Evolutionary conservation across 2,888 invertebrate genomes (phyloP).

Genomic region (Papilio demoleus): DNA sequence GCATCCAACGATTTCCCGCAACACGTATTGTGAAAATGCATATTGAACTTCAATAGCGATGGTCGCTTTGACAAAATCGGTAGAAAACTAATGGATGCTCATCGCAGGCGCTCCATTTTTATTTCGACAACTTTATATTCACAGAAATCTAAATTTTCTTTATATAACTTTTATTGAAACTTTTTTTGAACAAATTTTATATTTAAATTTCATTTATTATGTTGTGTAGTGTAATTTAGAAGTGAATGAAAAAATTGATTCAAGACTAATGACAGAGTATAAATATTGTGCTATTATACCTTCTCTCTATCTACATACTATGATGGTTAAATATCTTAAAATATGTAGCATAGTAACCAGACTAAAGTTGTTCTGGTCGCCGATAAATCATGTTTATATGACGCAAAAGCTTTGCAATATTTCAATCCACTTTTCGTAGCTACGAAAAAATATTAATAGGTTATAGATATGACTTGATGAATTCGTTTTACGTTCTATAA

Average conservation of each 20-base stretch:
- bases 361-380: neutral
- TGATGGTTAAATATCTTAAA: neutral
- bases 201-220: no score
- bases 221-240: no score
- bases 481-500: constrained; percentile 4
- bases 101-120: neutral
- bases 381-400: constrained; percentile 20
- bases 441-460: constrained; percentile 17
- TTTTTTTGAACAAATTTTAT: no score
- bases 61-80: constrained; percentile 2
- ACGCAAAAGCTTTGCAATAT: constrained; percentile 22
- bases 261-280: no score
- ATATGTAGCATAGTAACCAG: constrained; percentile 7
- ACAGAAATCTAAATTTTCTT: neutral
- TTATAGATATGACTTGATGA: constrained; percentile 18
- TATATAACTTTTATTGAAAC: no score
- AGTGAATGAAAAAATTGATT: no score
- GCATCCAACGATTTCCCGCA: no score
- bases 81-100: neutral
- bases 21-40: no score
- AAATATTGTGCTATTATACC: no score
- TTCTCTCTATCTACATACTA: neutral
- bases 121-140: neutral
- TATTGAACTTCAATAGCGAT: neutral
- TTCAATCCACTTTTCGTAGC: constrained; percentile 12